These are phyloP conservation scores for Aricia agestis DNA, from an alignment of 1,140 invertebrate genomes.

Conservation along the genomic window DNA sequence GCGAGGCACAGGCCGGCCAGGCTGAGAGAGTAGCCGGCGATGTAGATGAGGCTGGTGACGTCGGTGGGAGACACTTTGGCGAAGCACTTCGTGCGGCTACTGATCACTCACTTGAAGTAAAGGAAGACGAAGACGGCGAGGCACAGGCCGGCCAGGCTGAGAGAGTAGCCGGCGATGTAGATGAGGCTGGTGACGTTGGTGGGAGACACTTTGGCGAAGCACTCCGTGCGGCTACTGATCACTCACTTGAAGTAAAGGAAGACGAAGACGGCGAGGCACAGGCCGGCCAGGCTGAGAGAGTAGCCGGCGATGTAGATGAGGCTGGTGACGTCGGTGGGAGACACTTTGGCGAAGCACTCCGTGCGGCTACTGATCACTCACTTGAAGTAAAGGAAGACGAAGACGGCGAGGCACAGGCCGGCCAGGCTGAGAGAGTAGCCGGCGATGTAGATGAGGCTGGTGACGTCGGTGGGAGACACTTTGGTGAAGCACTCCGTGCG, in stretches of 20 bases:
- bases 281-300: constrained; percentile 84
- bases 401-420: constrained; percentile 84
- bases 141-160: constrained; percentile 86
- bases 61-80: constrained; percentile 70
- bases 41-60: constrained; percentile 82
- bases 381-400: constrained; percentile 91
- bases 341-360: constrained; percentile 64
- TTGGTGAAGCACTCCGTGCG: constrained; percentile 77
- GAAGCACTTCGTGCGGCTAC: constrained; percentile 75
- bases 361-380: constrained; percentile 78
- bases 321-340: constrained; percentile 77
- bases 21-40: constrained; percentile 85
- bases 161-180: constrained; percentile 85
- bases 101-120: too few relatives aligned
- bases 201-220: constrained; percentile 60
- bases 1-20: too few relatives aligned
- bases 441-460: constrained; percentile 83
- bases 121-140: too few relatives aligned
- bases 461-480: constrained; percentile 74
- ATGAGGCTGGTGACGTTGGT: constrained; percentile 80
- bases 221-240: constrained; percentile 70
- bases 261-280: too few relatives aligned
- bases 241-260: constrained; percentile 91
- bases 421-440: constrained; percentile 87
- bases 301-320: constrained; percentile 87